These are phyloP conservation scores for Rhinichthys osculus DNA, from an alignment of 2,797 vertebrate genomes.

Conservation along the genomic window DNA sequence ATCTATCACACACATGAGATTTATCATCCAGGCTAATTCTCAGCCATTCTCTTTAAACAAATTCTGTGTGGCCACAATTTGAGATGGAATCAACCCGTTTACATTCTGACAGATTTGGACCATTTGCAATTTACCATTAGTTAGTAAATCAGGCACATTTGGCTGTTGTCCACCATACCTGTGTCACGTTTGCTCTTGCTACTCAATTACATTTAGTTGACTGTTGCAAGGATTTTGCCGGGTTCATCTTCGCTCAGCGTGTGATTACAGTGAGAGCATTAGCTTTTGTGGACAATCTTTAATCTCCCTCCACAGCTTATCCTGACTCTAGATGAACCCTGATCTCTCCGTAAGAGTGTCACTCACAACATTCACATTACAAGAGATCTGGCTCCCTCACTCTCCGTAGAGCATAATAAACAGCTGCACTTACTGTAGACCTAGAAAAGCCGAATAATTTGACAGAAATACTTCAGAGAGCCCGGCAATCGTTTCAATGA, in stretches of 20 bases:
- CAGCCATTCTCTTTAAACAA: background rate
- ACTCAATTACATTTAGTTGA: slow-evolving; percentile 32
- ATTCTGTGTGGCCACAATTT: background rate
- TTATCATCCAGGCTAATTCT: background rate
- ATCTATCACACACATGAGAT: background rate
- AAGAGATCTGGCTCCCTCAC: slow-evolving; percentile 15
- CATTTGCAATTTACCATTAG: background rate
- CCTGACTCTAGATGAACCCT: slow-evolving; percentile 42
- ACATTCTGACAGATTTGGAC: background rate
- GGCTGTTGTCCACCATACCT: slow-evolving; percentile 19
- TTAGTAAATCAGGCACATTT: slow-evolving; percentile 51
- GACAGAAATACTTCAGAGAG: slow-evolving; percentile 1
- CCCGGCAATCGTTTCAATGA: background rate
- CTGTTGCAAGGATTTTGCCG: slow-evolving; percentile 30
- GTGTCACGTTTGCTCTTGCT: background rate
- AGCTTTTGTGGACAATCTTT: slow-evolving; percentile 34
- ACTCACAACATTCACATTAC: slow-evolving; percentile 37
- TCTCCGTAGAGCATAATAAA: background rate
- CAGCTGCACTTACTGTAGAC: background rate
- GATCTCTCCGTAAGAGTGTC: slow-evolving; percentile 35
- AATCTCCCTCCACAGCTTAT: slow-evolving; percentile 45
- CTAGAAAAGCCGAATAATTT: background rate
- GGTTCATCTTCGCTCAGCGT: slow-evolving; percentile 42
- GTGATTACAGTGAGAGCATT: slow-evolving; percentile 45
- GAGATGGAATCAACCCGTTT: background rate